Conservation (phyloP, 2,113 vertebrate species). For the Rhabdomys dilectus region DNA sequence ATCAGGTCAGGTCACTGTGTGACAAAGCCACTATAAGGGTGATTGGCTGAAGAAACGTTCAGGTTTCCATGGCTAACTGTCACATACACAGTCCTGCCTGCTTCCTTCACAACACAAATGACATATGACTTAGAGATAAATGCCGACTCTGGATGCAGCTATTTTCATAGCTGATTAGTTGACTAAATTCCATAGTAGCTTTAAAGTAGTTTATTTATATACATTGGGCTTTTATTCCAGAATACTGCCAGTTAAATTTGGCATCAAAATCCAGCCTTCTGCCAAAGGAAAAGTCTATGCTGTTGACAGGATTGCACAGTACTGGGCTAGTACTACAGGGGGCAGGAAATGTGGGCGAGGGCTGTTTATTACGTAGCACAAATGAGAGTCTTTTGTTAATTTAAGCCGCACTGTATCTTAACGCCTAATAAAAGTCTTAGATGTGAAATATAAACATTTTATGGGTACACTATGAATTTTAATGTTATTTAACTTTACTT, state of each 20-base stretch:
- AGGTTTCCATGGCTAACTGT: neutral
- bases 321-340: neutral
- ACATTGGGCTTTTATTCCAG: conserved; percentile 63
- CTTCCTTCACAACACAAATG: conserved; percentile 10
- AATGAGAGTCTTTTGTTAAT: conserved; percentile 67
- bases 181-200: conserved; percentile 62
- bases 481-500: conserved; percentile 62
- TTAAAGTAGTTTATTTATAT: conserved; percentile 58
- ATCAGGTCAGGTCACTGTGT: neutral
- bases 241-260: conserved; percentile 56
- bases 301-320: conserved; percentile 8
- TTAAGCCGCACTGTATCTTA: conserved; percentile 56
- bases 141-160: conserved; percentile 53
- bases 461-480: conserved; percentile 56
- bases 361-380: conserved; percentile 28
- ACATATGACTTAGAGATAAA: conserved; percentile 51
- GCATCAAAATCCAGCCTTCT: conserved; percentile 52
- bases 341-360: neutral
- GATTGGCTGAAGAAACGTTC: neutral
- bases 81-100: neutral
- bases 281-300: neutral
- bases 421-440: conserved; percentile 63
- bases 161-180: conserved; percentile 60
- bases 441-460: conserved; percentile 67
- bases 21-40: neutral